These are phyloP conservation scores for Cecidostiba fungosa DNA, from an alignment of 2,888 invertebrate species.

Conservation along the genomic window DNA sequence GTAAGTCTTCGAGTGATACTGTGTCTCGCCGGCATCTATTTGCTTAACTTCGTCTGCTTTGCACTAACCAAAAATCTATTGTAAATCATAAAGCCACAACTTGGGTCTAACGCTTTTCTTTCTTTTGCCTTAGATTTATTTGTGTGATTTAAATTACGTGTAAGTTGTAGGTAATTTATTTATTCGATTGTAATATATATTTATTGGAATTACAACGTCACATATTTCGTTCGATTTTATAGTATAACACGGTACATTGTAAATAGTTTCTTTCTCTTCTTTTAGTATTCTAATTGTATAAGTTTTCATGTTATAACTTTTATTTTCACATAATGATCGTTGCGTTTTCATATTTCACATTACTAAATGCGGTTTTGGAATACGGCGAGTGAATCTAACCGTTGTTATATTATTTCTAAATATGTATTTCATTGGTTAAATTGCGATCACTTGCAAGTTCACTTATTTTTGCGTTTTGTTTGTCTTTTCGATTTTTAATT, in stretches of 20 bases:
- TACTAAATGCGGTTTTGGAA: too few relatives aligned
- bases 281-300: too few relatives aligned
- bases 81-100: neutral
- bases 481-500: neutral
- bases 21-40: neutral
- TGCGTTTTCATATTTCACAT: too few relatives aligned
- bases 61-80: slow-evolving; percentile 11
- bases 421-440: neutral
- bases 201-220: too few relatives aligned
- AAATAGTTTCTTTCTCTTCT: too few relatives aligned
- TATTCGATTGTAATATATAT: too few relatives aligned
- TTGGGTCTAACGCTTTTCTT: neutral
- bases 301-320: too few relatives aligned
- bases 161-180: neutral
- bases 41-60: slow-evolving; percentile 26
- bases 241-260: too few relatives aligned
- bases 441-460: neutral
- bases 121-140: neutral
- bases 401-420: too few relatives aligned
- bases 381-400: too few relatives aligned
- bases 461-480: neutral
- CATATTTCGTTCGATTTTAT: too few relatives aligned
- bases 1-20: slow-evolving; percentile 34
- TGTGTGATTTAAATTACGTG: neutral
- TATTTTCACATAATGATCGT: too few relatives aligned